phyloP scores from a whole-genome alignment of 2,888 invertebrate species.

The Pyrrhia umbra region DNA sequence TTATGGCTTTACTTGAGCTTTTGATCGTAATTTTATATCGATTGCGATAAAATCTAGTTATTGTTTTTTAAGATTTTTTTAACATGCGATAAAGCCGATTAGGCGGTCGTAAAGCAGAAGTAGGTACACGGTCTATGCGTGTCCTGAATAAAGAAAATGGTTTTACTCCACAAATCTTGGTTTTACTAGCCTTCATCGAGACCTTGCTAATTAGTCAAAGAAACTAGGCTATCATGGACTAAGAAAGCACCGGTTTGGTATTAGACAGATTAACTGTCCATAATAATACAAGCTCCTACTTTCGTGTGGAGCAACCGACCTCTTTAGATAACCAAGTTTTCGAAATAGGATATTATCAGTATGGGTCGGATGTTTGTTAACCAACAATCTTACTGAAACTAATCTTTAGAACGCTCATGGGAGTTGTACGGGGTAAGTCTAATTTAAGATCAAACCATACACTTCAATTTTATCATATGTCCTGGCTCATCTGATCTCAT shows the following conservation, averaged over 20 bases:
- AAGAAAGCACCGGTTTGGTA: no score
- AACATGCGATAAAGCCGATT: conserved; percentile 35
- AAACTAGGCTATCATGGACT: background rate
- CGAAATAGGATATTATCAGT: conserved; percentile 49
- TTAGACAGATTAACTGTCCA: conserved; percentile 16
- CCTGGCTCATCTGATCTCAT: conserved; percentile 24
- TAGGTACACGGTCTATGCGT: conserved; percentile 35
- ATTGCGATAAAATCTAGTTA: conserved; percentile 36
- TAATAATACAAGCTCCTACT: background rate
- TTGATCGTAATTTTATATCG: conserved; percentile 41
- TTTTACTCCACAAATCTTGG: background rate
- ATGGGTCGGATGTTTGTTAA: conserved; percentile 41
- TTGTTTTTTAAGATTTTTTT: conserved; percentile 36
- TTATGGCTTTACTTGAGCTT: conserved; percentile 34
- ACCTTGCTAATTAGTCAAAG: no score
- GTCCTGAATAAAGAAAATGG: conserved; percentile 26
- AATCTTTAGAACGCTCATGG: conserved; percentile 32
- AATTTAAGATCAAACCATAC: conserved; percentile 34
- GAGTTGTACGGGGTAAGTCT: conserved; percentile 30
- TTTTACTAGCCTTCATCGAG: background rate
- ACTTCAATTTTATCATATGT: conserved; percentile 32
- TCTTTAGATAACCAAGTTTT: conserved; percentile 40
- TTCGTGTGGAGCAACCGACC: conserved; percentile 18
- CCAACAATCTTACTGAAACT: conserved; percentile 45
- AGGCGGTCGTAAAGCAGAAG: conserved; percentile 35